These are phyloP conservation scores for Hypomecis punctinalis DNA, from an alignment of 2,888 invertebrate genomes.

Conservation along the genomic window DNA sequence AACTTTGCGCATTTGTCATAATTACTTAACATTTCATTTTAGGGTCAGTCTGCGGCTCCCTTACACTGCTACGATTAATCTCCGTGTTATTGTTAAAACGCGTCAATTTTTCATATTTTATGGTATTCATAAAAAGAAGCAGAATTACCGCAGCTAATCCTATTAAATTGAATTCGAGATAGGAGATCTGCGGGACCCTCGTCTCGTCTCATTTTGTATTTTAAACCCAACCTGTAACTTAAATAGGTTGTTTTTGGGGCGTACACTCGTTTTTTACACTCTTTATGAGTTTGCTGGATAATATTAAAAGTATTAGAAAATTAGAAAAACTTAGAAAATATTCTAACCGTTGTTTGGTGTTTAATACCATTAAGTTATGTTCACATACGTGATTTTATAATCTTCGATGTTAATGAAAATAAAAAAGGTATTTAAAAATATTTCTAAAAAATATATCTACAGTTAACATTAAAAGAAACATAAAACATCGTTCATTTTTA, in stretches of 20 bases:
- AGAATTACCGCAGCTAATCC: conserved; percentile 31
- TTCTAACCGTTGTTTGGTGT: background rate
- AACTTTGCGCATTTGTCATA: conserved; percentile 45
- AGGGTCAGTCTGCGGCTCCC: conserved; percentile 20
- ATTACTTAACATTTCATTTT: conserved; percentile 30
- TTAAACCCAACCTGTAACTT: conserved; percentile 30
- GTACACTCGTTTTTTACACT: conserved; percentile 15
- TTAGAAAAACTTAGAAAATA: too few species aligned
- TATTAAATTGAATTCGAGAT: conserved; percentile 35
- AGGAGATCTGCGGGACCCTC: conserved; percentile 23
- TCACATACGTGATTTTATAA: too few species aligned
- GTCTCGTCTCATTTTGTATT: conserved; percentile 26
- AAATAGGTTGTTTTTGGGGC: conserved; percentile 15
- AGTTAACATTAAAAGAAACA: too few species aligned
- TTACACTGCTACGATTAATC: conserved; percentile 33
- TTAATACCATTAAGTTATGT: too few species aligned
- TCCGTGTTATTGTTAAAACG: conserved; percentile 32
- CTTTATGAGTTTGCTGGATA: conserved; percentile 9
- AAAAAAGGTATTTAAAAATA: too few species aligned
- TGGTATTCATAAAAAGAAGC: conserved; percentile 28
- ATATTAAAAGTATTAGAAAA: conserved; percentile 6
- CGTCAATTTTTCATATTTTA: conserved; percentile 35
- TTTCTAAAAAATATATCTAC: too few species aligned
- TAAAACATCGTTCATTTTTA: too few species aligned
- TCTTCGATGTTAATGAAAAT: too few species aligned